Conservation (phyloP, 2,797 vertebrate species). For the Chaenodraco wilsoni region DNA sequence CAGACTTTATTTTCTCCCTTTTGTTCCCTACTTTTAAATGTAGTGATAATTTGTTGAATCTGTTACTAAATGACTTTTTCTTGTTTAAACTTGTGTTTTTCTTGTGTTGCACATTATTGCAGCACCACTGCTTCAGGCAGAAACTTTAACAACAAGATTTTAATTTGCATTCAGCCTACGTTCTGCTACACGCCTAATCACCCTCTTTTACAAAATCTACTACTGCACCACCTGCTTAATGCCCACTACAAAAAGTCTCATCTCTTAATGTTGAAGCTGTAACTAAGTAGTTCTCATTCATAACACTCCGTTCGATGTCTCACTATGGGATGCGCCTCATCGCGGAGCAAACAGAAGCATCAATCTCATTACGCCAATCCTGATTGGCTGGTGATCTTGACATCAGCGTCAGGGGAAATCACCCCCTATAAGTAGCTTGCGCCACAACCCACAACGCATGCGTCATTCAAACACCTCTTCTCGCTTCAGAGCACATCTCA, state of each 20-base stretch:
- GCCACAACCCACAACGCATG: too few species aligned
- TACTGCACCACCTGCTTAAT: conserved; percentile 20
- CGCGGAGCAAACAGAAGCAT: too few species aligned
- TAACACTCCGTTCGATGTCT: too few species aligned
- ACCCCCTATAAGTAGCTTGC: too few species aligned
- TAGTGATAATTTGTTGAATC: not conserved
- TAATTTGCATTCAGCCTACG: conserved; percentile 46
- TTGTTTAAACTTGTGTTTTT: not conserved
- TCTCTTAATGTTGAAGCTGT: not conserved
- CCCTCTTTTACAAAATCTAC: conserved; percentile 22
- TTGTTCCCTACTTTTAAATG: not conserved
- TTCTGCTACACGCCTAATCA: conserved; percentile 43
- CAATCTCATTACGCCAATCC: too few species aligned
- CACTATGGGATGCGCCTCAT: too few species aligned
- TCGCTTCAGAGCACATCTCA: too few species aligned
- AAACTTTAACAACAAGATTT: conserved; percentile 29
- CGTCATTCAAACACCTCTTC: too few species aligned
- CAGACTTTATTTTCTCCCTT: not conserved
- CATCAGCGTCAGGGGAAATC: too few species aligned
- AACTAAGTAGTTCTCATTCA: not conserved
- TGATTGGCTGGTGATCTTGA: too few species aligned
- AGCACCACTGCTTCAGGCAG: conserved; percentile 2
- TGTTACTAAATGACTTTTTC: not conserved
- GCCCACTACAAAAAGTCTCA: not conserved
- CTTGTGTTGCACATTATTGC: conserved; percentile 7